Base-by-base conservation (phyloP, 2,113 vertebrate genomes). In the Cephalopterus ornatus region DNA sequence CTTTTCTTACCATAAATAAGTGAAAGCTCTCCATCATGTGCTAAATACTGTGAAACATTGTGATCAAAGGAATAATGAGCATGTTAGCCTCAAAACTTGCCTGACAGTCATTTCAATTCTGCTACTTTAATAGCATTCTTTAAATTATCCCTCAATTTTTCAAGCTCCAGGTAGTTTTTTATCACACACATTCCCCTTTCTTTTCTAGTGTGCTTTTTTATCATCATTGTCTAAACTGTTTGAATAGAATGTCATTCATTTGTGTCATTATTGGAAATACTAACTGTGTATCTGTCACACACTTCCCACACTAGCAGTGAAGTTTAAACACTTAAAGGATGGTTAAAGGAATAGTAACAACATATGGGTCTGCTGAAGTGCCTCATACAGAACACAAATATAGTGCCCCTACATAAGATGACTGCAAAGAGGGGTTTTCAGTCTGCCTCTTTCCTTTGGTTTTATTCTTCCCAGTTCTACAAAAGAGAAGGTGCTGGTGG, bases 191-290 rank as follows among this genome's bases (percentile, higher is more conserved):
- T 90, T 83, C 32, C 35, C 19, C 19, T 85, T 92, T 71, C 61
- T 71, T 93, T 90, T 77, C 62, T 52, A 41, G 27, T 28, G 42
- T 0, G 0, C 63, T 71, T 94, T 95, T 91, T 78, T 92, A 77
- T 74, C 87, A n/a, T 39, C 0, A 0, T 84, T 93, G 68, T 90
- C 85, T 86, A 93, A 94, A 86, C 79, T 81, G 46, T 93, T 92
- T 88, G 46, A 96, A 77, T 74, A 55, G 59, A 37, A 44, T 68
- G 87, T 90, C 88, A 96, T 71, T 97, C 63, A 71, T 96, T 92
- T 84, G 35, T 81, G 12, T 88, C 55, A 11, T 88, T 96, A 67
- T 22, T 96, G 79, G 92, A 86, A 93, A 63, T 73, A 50, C 85
- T 90, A 41, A 75, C 80, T 92, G 73, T 82, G 30, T 58, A 82